Evolutionary conservation across 2,113 vertebrate species (phyloP).

Genomic region (Prunella fulvescens): DNA sequence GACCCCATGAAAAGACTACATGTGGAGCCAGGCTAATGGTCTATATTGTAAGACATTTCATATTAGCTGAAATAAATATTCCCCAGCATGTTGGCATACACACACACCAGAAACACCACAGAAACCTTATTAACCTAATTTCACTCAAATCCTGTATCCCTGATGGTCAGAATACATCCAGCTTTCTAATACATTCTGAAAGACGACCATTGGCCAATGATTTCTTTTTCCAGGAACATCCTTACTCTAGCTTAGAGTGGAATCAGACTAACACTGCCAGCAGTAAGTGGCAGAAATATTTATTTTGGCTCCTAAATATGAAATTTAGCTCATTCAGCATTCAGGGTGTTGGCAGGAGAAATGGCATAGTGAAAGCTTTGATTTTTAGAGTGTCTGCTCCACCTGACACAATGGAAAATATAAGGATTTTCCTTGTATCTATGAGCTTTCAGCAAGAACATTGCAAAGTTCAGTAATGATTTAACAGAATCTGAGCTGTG

Average conservation of each 20-base stretch:
- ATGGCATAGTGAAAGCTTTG: conserved; percentile 20
- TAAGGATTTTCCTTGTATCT: conserved; percentile 32
- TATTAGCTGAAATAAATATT: not conserved
- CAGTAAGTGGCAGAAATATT: conserved; percentile 53
- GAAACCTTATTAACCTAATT: not conserved
- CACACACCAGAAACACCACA: not conserved
- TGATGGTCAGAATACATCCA: conserved; percentile 37
- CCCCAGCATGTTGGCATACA: not conserved
- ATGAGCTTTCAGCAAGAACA: conserved; percentile 1
- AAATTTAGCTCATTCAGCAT: conserved; percentile 58
- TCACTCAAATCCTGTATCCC: not conserved
- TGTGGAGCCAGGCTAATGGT: not conserved
- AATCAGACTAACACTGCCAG: conserved; percentile 48
- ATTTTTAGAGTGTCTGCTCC: conserved; percentile 42
- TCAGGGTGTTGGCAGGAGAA: conserved; percentile 37
- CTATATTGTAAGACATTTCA: not conserved
- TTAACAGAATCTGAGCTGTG: not conserved
- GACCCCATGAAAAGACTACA: not conserved
- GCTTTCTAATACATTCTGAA: conserved; percentile 29
- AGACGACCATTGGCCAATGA: not conserved
- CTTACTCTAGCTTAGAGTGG: conserved; percentile 50
- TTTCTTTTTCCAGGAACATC: conserved; percentile 55
- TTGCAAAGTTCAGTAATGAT: conserved; percentile 23
- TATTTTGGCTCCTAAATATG: conserved; percentile 49
- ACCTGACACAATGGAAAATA: conserved; percentile 58